A percentile compares a stretch with the other conserved stretches of the same genome.
These are phyloP conservation scores for Pangasius djambal DNA, from an alignment of 2,797 vertebrate genomes.

Conservation along the genomic window DNA sequence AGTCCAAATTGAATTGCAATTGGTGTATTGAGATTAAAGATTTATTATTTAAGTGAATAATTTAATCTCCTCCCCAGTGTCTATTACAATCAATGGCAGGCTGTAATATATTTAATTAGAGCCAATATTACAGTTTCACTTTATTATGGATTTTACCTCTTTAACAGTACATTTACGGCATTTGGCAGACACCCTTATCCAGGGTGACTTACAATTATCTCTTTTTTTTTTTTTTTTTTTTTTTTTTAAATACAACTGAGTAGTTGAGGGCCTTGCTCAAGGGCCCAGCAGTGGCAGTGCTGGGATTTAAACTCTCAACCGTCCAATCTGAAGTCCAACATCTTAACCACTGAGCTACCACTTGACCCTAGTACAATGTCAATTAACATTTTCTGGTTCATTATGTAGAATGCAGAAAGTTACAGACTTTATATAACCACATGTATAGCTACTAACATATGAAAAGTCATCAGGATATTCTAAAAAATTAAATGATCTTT, in stretches of 20 bases:
- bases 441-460: background rate
- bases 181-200: too few relatives aligned
- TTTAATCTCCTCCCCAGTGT: conserved; percentile 52
- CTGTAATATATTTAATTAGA: conserved; percentile 60
- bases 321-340: too few relatives aligned
- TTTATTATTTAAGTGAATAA: conserved; percentile 27
- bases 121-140: conserved; percentile 59
- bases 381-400: background rate
- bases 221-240: too few relatives aligned
- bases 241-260: too few relatives aligned
- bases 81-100: conserved; percentile 45
- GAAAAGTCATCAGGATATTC: background rate
- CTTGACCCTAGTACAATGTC: too few relatives aligned
- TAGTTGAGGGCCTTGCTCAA: too few relatives aligned
- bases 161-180: too few relatives aligned
- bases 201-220: too few relatives aligned
- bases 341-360: too few relatives aligned
- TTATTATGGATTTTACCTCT: conserved; percentile 64
- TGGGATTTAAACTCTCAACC: too few relatives aligned
- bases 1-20: conserved; percentile 65
- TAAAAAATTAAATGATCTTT: background rate
- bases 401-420: background rate
- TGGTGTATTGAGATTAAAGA: conserved; percentile 65
- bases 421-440: background rate
- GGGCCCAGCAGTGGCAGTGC: too few relatives aligned